Evolutionary conservation across 2,797 vertebrate species (phyloP).

Genomic region (Karalla daura): DNA sequence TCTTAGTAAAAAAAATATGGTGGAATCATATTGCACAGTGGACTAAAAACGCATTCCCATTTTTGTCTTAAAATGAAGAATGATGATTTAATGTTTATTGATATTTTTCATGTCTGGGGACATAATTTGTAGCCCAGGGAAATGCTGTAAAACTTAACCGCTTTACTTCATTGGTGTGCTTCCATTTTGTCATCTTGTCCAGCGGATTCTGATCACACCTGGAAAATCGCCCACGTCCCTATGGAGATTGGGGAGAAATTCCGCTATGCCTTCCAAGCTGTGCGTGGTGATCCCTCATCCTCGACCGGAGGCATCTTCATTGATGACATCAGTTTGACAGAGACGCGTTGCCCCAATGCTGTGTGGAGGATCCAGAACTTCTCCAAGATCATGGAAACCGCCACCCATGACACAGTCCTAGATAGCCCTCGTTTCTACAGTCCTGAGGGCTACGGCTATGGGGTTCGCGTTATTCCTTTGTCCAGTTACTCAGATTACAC

Average conservation of each 20-base stretch:
- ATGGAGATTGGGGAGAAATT: conserved; percentile 87
- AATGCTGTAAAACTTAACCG: too few species aligned
- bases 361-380: conserved; percentile 90
- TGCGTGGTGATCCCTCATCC: conserved; percentile 74
- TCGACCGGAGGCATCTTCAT: conserved; percentile 86
- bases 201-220: conserved; percentile 76
- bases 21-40: too few species aligned
- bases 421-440: conserved; percentile 90
- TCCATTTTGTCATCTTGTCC: not conserved
- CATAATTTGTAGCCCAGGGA: too few species aligned
- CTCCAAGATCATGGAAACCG: conserved; percentile 78
- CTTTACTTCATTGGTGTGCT: too few species aligned
- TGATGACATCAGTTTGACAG: conserved; percentile 89
- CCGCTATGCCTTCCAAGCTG: conserved; percentile 90
- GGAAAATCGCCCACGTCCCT: conserved; percentile 91
- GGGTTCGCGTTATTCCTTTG: conserved; percentile 79
- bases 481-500: conserved; percentile 71
- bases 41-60: too few species aligned
- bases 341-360: conserved; percentile 86
- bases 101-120: too few species aligned
- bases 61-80: too few species aligned
- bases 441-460: conserved; percentile 89
- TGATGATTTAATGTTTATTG: too few species aligned
- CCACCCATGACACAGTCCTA: conserved; percentile 1
- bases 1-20: too few species aligned